Evolutionary conservation across 1,140 invertebrate genomes (phyloP), one percentile per base, ranked within the genome.

Genomic region (Drosophila pruinosa): DNA sequence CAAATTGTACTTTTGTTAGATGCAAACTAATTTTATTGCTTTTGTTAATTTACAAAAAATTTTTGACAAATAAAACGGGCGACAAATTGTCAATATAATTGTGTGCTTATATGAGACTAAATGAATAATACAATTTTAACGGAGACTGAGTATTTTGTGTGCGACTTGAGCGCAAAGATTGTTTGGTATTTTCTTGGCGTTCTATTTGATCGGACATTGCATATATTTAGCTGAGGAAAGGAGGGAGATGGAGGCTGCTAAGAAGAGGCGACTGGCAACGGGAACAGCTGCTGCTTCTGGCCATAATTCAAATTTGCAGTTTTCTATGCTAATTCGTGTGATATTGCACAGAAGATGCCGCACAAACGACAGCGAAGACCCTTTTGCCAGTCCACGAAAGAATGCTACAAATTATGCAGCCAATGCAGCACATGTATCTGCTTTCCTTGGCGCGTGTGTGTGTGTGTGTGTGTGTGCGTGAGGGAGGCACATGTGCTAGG

Each of bases 251-350:
- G 17, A 8, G 71, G 45, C 56, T 72, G 21, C 21, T 41, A 36
- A 28, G 5, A 15, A 31, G 7, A 38, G 38, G 57, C 36, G 45
- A 39, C 47, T 38, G 36, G 47, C 56, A 65, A 28, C 72, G 36
- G 47, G 50, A 65, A 28, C 72, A 58, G 56, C 57, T 63, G 47
- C 62, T 58, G 8, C 41, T 56, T 28, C 50, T 70, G 79, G 79
- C 72, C 61, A 89, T 89, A 89, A 89, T 89, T 89, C 85, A 89
- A 89, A 89, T 89, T 89, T 89, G 76, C 75, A 85, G 85, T 89
- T 89, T 89, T 78, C 85, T 89, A 89, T 89, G 85, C 85, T 85
- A 89, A 89, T 89, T 89, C 85, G 74, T 67, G 59, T 72, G 69
- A 77, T 80, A 80, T 70, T 63, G 76, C 57, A 63, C 57, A 59